Conservation (phyloP, 2,888 invertebrate genomes). For the Eupithecia insigniata region DNA sequence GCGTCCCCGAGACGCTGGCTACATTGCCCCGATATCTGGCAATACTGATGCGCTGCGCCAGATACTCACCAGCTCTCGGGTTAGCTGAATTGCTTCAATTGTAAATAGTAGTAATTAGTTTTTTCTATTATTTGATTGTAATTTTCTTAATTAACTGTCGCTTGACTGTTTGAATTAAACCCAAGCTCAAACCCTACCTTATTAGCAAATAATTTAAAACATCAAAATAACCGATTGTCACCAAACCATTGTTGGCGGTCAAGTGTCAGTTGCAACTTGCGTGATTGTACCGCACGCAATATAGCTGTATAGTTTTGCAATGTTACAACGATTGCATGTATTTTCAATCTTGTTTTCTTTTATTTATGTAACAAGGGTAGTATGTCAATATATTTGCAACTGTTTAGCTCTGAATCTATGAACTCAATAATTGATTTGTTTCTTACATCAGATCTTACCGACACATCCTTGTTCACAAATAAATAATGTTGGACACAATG, state of each 20-base stretch:
- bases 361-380: constrained; percentile 49
- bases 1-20: too few relatives aligned
- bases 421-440: constrained; percentile 16
- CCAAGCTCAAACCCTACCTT: not conserved
- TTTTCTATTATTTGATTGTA: too few relatives aligned
- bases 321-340: constrained; percentile 46
- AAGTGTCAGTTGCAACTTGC: constrained; percentile 41
- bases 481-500: not conserved
- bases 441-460: constrained; percentile 19
- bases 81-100: too few relatives aligned
- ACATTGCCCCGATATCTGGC: too few relatives aligned
- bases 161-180: not conserved
- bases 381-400: constrained; percentile 45
- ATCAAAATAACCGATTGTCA: not conserved
- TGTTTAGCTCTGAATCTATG: constrained; percentile 29
- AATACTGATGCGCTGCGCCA: too few relatives aligned
- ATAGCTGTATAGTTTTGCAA: constrained; percentile 46
- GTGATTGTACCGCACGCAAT: constrained; percentile 44
- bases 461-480: constrained; percentile 14
- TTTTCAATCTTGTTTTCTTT: constrained; percentile 48
- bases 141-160: not conserved
- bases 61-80: too few relatives aligned
- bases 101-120: too few relatives aligned
- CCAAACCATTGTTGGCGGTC: constrained; percentile 33
- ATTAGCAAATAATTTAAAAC: not conserved